Evolutionary conservation across 2,113 vertebrate genomes (phyloP).

Genomic region (Colinus virginianus): DNA sequence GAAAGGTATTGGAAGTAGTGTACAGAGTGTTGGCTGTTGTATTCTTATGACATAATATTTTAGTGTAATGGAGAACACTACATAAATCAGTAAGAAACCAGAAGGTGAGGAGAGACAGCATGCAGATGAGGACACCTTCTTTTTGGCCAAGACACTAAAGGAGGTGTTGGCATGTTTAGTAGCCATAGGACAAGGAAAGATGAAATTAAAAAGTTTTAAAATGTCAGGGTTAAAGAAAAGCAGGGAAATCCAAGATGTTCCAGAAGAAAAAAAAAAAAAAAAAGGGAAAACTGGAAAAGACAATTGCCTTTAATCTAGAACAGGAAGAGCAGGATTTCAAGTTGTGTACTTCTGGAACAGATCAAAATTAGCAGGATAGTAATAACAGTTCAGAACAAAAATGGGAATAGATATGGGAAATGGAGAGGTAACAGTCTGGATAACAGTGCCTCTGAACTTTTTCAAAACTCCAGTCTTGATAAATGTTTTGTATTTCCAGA

Average conservation of each 20-base stretch:
- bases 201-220: background rate
- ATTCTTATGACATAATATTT: background rate
- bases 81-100: background rate
- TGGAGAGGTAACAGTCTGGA: background rate
- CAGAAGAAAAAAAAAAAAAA: background rate
- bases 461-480: background rate
- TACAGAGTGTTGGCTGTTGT: background rate
- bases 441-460: background rate
- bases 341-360: background rate
- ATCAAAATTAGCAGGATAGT: background rate
- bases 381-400: background rate
- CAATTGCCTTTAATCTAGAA: background rate
- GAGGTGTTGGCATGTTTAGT: background rate
- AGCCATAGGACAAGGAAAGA: background rate
- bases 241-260: background rate
- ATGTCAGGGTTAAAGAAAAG: background rate
- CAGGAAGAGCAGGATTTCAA: background rate
- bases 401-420: background rate
- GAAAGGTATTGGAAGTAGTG: conserved; percentile 80
- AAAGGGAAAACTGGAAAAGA: background rate
- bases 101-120: background rate
- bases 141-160: background rate
- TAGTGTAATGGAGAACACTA: background rate
- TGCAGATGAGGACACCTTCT: background rate
- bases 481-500: conserved; percentile 75